Evolutionary conservation across 92 coral and sea anemone genomes (phyloP), one percentile per base, ranked within the genome.

Genomic region (Epizoanthus fatuus): DNA sequence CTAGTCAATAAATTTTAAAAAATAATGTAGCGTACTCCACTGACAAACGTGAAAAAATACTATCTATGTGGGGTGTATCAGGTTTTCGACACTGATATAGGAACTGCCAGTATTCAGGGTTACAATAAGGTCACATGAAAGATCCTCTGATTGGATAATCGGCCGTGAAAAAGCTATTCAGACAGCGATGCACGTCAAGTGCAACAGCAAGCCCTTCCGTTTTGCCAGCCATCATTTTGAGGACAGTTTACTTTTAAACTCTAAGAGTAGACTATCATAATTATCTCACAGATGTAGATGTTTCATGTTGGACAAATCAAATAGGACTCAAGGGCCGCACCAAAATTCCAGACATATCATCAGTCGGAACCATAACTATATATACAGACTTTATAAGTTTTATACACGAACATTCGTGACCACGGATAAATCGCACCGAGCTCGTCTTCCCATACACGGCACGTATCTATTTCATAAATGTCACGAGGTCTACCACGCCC

Each of bases 101-200:
- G 82, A 77, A 77, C 71, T 44, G 13, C 57, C 29, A 56, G 25
- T 16, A 39, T 76, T 76, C 44, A 38, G 62, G 39, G 63, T 67
- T 16, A 77, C 40, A 6, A 72, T 35, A 75, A 77, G 82, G 82
- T 77, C 82, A 60, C 19, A n/a, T n/a, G 22, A 13, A 60, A 42
- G 22, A 77, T 77, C 32, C 2, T 60, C 57, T 77, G 70, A 77
- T 77, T 77, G 82, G 82, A 40, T 25, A 44, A 42, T 77, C 55
- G 20, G 4, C 72, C 32, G 72, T n/a, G 19, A 14, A 12, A 66
- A n/a, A 38, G 20, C 64, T 19, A 53, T 49, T 9, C 35, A 29
- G 80, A 74, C 37, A 52, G 25, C 55, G 68, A 58, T 68, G 45
- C 37, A 5, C 10, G 63, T 77, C 82, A 77, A 57, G 65, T 39